Evolutionary conservation across 2,113 vertebrate species (phyloP), one percentile per base, ranked within the genome.

Genomic region (Dasypus novemcinctus): DNA sequence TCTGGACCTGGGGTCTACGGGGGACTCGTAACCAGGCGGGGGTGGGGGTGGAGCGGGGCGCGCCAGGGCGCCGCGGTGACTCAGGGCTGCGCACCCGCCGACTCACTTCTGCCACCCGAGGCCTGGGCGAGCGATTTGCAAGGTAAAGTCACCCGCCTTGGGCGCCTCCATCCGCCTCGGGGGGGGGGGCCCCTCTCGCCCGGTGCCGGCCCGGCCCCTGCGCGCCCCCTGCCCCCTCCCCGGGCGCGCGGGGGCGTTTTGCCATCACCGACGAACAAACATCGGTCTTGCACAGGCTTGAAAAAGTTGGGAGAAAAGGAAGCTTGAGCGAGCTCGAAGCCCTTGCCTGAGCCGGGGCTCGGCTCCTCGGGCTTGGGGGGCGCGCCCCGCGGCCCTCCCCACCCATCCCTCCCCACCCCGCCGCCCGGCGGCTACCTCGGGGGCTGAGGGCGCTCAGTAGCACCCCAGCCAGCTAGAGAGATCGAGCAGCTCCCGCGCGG

Each of bases 391-490:
- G 3, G 17, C 21, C 17, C 87, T 36, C 8, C 7, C 31, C 59
- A 17, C 4, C 87, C 31, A 3, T 12, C 5, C 33, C 36, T 41
- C 84, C 29, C 69, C 20, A 29, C 27, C 29, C 33, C 0, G 36
- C 27, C 1, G 18, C 25, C n/a, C 17, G n/a, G 52, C 17, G 27
- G 29, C 79, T 92, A 95, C 95, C 87, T 90, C 46, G 21, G n/a
- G 9, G 49, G 31, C 46, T 21, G 3, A 11, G 31, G 38, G 43
- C 46, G 27, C 84, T 99, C 98, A 99, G 98, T 98, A 99, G 97
- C 98, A 98, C 98, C 99, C 99, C 92, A 99, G 98, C 99, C 99
- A 99, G 93, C 98, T 99, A 36, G 99, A 99, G 97, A 99, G 99
- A 97, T 99, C 99, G 91, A 99, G 98, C 94, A 99, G 98, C 97